Base-by-base conservation (phyloP, 2,113 vertebrate species). In the Nothoprocta pentlandii region DNA sequence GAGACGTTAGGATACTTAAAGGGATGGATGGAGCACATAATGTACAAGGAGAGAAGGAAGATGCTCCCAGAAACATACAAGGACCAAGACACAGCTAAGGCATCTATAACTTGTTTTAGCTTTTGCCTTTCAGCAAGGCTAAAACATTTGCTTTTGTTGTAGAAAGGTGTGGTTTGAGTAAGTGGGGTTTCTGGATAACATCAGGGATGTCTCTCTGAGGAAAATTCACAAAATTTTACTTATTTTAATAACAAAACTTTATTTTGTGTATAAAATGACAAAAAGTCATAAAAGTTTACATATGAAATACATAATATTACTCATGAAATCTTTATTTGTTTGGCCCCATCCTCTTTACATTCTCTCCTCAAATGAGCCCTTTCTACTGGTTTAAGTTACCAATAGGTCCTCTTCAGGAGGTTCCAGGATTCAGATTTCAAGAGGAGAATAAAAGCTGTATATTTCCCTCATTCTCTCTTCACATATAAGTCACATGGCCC, bases 241-340 rank as follows among this genome's bases (percentile, higher is more conserved):
- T 39, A 97, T 97, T 98, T 98, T 95, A 96, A 96, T 95, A 93
- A 95, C 96, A 96, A 87, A 97, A 97, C 97, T 97, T 89, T 96
- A 89, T 95, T 98, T 97, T 98, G 98, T 98, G 97, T 98, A 98
- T 96, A 86, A 97, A 97, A 97, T 97, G 97, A 39, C 36, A 39
- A 39, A 39, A 39, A 39, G 36, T 39, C 36, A 39, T 39, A 39
- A 39, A 39, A 39, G 36, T 39, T 39, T 39, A 39, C 36, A 39
- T 39, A 39, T 39, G 36, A 39, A 39, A 39, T 39, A 39, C 36
- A 39, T 39, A 39, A 39, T 39, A 39, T 39, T 8, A 39, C 36
- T 39, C 36, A 39, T 39, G 36, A 39, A 39, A 39, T 39, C 36
- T 39, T 39, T 39, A 39, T 39, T 39, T 39, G 36, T 44, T 44